A percentile compares a stretch with the other conserved stretches of the same genome.
Conservation (phyloP, 2,797 vertebrate species). For the Sebastes diaconus region DNA sequence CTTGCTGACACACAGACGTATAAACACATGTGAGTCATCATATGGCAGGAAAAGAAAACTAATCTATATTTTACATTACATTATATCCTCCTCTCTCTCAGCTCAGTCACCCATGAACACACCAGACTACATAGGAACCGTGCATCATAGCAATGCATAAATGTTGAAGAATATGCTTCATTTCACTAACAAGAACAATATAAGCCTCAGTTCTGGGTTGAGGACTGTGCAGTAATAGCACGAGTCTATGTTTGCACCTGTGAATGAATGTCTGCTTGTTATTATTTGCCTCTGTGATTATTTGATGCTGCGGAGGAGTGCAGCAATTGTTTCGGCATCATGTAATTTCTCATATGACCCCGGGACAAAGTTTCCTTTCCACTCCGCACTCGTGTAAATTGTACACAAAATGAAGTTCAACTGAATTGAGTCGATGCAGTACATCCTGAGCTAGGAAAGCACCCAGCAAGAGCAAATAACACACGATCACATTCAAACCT, state of each 20-base stretch:
- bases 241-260: conserved; percentile 24
- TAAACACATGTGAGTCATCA: conserved; percentile 29
- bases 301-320: not conserved
- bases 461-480: conserved; percentile 22
- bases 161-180: conserved; percentile 36
- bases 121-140: not conserved
- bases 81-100: conserved; percentile 20
- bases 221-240: not conserved
- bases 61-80: conserved; percentile 44
- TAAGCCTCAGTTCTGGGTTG: conserved; percentile 8
- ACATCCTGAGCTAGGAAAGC: conserved; percentile 24
- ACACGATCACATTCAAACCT: conserved; percentile 24
- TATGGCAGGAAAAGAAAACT: conserved; percentile 8
- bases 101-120: conserved; percentile 19
- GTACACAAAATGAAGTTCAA: conserved; percentile 28
- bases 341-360: conserved; percentile 34
- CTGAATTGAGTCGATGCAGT: conserved; percentile 10
- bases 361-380: conserved; percentile 26
- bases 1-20: conserved; percentile 39
- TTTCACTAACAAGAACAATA: conserved; percentile 37
- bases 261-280: conserved; percentile 27
- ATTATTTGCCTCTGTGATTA: conserved; percentile 30
- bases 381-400: conserved; percentile 8
- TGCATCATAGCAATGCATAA: conserved; percentile 2
- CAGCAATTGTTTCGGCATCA: conserved; percentile 27